Evolutionary conservation across 2,888 invertebrate genomes (phyloP), one percentile per base, ranked within the genome.

Genomic region (Tryphoninae sp.): DNA sequence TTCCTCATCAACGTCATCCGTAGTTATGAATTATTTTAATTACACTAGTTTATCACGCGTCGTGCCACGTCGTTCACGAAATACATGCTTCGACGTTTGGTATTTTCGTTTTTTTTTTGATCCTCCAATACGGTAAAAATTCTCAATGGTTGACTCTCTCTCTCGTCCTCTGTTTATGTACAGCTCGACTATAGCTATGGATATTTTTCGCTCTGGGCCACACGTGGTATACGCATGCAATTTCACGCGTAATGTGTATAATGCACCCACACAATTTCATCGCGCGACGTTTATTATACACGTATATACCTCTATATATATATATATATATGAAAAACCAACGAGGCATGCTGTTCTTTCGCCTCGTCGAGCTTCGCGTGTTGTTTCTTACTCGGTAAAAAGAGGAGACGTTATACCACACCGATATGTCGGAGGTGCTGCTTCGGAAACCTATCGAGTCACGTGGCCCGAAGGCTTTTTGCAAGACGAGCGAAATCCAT

Each of bases 381-480:
- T 19, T 55, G 55, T 55, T 55, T 19, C 16, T 19, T 19, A 19
- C 55, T 55, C 55, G n/a, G 33, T 33, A 51, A 8, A 55, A 16
- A 55, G 55, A 55, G 55, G 13, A 13, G 16, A 16, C 22, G 55
- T 45, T 45, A 45, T 45, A 45, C 33, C 45, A 45, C 13, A 45
- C 45, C 45, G 45, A 45, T 45, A 55, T 19, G 16, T 16, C 51
- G 23, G 71, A 71, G 58, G 58, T 42, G 78, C 69, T 55, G 71
- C 40, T 71, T 62, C 45, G 64, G 64, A 78, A 71, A 71, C 45
- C 53, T 78, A 78, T 71, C 78, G 71, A 78, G 71, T 78, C 78
- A 78, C 71, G 64, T 78, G 71, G 71, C 71, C 71, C 71, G 64
- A 33, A 58, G 78, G 78, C 71, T 49, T 78, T 78, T 71, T 71